Percentiles rank a stretch among this genome's conserved stretches.
These are phyloP conservation scores for Synanceia verrucosa DNA, from an alignment of 2,797 vertebrate species.

Conservation along the genomic window DNA sequence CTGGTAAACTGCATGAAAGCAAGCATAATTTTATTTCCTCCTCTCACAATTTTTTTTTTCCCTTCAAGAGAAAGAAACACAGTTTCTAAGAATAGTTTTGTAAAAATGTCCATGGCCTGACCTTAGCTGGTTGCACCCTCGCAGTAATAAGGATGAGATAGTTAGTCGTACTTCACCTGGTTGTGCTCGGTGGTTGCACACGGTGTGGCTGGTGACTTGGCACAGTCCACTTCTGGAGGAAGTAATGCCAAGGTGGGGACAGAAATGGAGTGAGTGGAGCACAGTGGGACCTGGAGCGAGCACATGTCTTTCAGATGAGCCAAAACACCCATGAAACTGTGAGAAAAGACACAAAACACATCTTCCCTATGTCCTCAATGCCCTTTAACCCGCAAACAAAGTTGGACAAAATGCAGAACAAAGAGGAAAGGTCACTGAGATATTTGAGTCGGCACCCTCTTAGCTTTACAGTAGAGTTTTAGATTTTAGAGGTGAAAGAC, in stretches of 20 bases:
- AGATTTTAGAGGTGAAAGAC: neutral
- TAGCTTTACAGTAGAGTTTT: neutral
- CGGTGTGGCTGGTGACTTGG: slow-evolving; percentile 75
- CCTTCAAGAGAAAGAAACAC: neutral
- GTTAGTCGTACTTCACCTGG: slow-evolving; percentile 58
- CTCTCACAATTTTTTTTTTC: neutral
- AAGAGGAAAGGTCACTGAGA: neutral
- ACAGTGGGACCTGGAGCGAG: slow-evolving; percentile 79
- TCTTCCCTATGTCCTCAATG: slow-evolving; percentile 43
- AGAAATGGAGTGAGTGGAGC: slow-evolving; percentile 81
- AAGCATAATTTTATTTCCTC: neutral
- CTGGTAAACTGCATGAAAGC: slow-evolving; percentile 9
- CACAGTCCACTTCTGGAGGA: slow-evolving; percentile 66
- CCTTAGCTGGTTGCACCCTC: neutral
- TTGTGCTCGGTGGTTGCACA: slow-evolving; percentile 59
- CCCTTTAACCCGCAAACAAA: slow-evolving; percentile 51
- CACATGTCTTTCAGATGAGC: slow-evolving; percentile 83
- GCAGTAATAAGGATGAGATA: neutral
- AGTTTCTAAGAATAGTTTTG: slow-evolving; percentile 22
- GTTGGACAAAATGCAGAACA: slow-evolving; percentile 1
- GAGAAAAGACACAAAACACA: slow-evolving; percentile 61
- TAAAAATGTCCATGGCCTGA: neutral
- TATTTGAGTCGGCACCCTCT: neutral
- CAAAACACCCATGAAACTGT: slow-evolving; percentile 74
- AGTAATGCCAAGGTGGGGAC: slow-evolving; percentile 79